These are phyloP conservation scores for Cyphomyrus plagiostoma DNA, from an alignment of 2,113 vertebrate genomes.

Conservation along the genomic window DNA sequence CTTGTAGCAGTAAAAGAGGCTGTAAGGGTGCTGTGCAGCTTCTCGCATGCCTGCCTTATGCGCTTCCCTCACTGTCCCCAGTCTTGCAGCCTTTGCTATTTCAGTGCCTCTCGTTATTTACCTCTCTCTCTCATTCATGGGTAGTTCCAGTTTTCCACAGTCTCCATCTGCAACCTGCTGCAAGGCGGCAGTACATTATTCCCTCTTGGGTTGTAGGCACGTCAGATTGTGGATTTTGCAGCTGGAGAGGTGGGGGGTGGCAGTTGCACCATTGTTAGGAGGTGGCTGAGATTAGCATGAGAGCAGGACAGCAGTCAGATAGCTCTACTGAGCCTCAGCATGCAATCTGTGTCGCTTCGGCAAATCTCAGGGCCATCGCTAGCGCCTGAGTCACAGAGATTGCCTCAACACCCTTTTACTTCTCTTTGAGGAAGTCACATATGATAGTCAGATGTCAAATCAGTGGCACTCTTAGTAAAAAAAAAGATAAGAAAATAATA, in stretches of 20 bases:
- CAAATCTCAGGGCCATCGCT: not conserved
- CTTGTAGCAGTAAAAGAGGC: slow-evolving; percentile 66
- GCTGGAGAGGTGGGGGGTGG: not conserved
- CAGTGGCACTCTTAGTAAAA: not conserved
- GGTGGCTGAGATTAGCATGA: not conserved
- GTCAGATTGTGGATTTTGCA: not conserved
- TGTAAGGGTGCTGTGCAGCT: slow-evolving; percentile 66
- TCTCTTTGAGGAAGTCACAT: not conserved
- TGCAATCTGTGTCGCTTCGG: slow-evolving; percentile 23
- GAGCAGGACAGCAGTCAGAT: not conserved
- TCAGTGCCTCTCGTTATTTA: slow-evolving; percentile 23
- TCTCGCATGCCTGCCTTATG: slow-evolving; percentile 60
- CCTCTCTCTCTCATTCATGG: slow-evolving; percentile 46
- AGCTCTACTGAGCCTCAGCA: slow-evolving; percentile 1
- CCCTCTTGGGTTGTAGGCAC: not conserved
- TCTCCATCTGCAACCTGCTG: not conserved
- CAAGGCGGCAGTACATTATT: slow-evolving; percentile 14
- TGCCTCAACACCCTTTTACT: not conserved
- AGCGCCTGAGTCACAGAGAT: not conserved
- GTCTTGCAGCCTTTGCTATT: slow-evolving; percentile 46
- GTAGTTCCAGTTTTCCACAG: slow-evolving; percentile 28
- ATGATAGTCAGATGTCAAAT: not conserved
- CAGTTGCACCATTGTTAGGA: not conserved
- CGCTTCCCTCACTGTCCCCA: slow-evolving; percentile 48
- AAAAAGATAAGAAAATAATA: not conserved